phyloP scores from a whole-genome alignment of 1,140 invertebrate species.

The Stenopsyche tienmushanensis region DNA sequence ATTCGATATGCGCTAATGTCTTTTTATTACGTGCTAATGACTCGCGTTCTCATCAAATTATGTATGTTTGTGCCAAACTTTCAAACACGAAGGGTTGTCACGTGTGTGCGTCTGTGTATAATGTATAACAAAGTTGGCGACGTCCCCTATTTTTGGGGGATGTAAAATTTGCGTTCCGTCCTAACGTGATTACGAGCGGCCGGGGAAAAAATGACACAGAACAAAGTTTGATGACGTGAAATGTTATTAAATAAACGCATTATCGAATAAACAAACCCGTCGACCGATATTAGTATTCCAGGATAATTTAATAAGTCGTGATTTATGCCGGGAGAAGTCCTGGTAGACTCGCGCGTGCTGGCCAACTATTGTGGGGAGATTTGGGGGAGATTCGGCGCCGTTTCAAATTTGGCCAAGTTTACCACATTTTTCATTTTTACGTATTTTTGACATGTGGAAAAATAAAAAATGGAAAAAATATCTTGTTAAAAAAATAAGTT shows the following conservation, averaged over 20 bases:
- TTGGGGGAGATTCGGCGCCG: too few species aligned
- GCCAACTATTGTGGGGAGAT: conserved; percentile 9
- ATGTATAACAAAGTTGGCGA: background rate
- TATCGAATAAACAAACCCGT: conserved; percentile 42
- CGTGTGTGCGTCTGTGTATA: background rate
- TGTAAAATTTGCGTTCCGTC: background rate
- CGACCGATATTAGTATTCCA: conserved; percentile 36
- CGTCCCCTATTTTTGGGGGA: background rate
- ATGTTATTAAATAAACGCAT: conserved; percentile 41
- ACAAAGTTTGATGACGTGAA: conserved; percentile 39
- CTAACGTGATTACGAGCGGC: conserved; percentile 33
- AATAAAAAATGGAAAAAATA: too few species aligned
- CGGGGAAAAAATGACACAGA: conserved; percentile 37
- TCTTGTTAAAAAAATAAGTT: too few species aligned
- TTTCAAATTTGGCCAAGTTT: too few species aligned
- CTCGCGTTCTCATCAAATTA: too few species aligned
- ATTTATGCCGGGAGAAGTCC: conserved; percentile 26
- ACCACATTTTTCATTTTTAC: too few species aligned
- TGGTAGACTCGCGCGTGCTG: conserved; percentile 14
- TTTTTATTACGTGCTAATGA: too few species aligned
- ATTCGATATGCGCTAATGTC: too few species aligned
- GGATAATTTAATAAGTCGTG: conserved; percentile 32
- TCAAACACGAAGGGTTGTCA: background rate
- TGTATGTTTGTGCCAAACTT: background rate
- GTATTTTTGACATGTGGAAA: too few species aligned